Conservation (phyloP, 2,888 invertebrate genomes). For the Carcina quercana region DNA sequence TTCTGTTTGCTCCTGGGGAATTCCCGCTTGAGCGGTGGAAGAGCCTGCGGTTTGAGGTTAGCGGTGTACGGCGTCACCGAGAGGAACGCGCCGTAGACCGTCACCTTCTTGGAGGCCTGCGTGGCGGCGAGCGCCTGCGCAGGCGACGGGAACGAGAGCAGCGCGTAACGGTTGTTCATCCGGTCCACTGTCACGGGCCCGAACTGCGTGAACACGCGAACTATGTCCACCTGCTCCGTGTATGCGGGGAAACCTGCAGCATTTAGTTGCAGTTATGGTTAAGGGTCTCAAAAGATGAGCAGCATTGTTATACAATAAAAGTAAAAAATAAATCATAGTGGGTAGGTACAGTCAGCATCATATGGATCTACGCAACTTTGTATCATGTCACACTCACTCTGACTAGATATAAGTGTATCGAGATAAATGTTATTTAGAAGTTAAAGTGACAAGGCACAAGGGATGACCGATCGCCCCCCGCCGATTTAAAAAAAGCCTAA, state of each 20-base stretch:
- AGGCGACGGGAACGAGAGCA: constrained; percentile 23
- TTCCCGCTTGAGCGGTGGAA: constrained; percentile 22
- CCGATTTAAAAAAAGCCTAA: too few relatives aligned
- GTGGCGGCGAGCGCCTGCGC: constrained; percentile 29
- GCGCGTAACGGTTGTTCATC: constrained; percentile 24
- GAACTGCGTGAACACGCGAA: constrained; percentile 31
- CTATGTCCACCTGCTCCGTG: constrained; percentile 38
- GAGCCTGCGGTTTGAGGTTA: constrained; percentile 6
- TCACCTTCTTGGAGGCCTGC: constrained; percentile 17
- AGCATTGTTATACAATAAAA: too few relatives aligned
- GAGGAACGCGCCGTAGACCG: constrained; percentile 43
- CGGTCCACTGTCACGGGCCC: constrained; percentile 33
- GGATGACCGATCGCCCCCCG: too few relatives aligned
- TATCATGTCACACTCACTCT: too few relatives aligned
- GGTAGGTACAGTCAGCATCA: too few relatives aligned
- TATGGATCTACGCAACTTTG: too few relatives aligned
- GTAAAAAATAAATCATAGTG: too few relatives aligned
- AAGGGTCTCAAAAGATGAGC: too few relatives aligned
- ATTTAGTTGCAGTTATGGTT: neutral
- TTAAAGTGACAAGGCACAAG: too few relatives aligned
- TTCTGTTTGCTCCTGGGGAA: constrained; percentile 31
- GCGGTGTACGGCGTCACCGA: constrained; percentile 24
- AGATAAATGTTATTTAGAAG: too few relatives aligned
- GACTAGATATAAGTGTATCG: too few relatives aligned
- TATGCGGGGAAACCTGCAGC: constrained; percentile 45